Percentiles rank a stretch among this genome's conserved stretches.
phyloP scores from a whole-genome alignment of 64 coral and sea anemone species.

The Dendronephthya gigantea region DNA sequence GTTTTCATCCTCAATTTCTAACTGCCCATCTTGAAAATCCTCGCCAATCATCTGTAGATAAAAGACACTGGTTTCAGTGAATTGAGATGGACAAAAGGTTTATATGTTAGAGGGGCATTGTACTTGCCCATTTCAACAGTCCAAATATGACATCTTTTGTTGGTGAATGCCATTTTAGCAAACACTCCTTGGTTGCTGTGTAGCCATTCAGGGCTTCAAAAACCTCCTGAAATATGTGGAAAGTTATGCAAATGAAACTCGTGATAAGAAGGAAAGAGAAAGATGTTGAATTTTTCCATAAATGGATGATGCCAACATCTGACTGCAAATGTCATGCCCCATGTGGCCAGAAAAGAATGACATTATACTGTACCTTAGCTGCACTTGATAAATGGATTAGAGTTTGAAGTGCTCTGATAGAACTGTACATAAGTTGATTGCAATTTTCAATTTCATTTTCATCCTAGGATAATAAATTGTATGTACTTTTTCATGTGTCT shows the following conservation, averaged over 20 bases:
- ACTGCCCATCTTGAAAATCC: constrained; percentile 14
- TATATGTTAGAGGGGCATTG: too few relatives aligned
- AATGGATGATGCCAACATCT: background rate
- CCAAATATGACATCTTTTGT: constrained; percentile 37
- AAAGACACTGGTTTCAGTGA: background rate
- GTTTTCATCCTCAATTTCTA: constrained; percentile 59
- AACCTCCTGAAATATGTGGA: constrained; percentile 45
- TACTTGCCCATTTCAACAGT: constrained; percentile 62
- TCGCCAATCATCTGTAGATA: constrained; percentile 52
- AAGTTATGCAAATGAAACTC: background rate
- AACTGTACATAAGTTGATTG: constrained; percentile 40
- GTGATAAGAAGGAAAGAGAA: too few relatives aligned
- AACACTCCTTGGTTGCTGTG: constrained; percentile 44
- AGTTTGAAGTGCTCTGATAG: constrained; percentile 41
- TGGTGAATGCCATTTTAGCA: constrained; percentile 41
- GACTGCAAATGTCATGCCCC: too few relatives aligned
- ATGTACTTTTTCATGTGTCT: too few relatives aligned
- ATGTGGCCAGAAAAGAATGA: too few relatives aligned
- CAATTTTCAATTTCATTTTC: constrained; percentile 10
- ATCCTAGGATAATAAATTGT: constrained; percentile 31
- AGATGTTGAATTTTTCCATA: too few relatives aligned
- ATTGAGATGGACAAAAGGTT: background rate
- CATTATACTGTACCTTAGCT: constrained; percentile 60
- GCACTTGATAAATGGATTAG: constrained; percentile 45
- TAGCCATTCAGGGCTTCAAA: constrained; percentile 58